Percentiles rank a stretch among this genome's conserved stretches.
Conservation (phyloP, 2,797 vertebrate genomes). For the Dendrocincla fuliginosa region DNA sequence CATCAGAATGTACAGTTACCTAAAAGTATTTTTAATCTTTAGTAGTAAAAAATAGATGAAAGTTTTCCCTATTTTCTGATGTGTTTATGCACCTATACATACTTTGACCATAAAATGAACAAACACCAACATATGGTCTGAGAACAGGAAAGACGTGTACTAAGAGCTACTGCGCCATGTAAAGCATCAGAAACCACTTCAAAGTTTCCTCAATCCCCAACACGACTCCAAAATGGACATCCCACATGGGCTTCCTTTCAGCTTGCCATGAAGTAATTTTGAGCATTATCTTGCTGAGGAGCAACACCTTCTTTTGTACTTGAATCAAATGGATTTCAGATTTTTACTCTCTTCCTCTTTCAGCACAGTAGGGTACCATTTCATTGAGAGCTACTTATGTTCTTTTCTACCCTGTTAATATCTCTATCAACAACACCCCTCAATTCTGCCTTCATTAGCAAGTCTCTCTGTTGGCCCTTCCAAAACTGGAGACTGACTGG, state of each 20-base stretch:
- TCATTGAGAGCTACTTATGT: background rate
- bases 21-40: background rate
- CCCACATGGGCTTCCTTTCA: background rate
- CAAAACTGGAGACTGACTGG: background rate
- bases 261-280: background rate
- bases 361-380: background rate
- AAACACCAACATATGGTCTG: background rate
- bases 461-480: background rate
- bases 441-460: background rate
- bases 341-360: background rate
- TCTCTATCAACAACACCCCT: background rate
- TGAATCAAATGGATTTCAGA: background rate
- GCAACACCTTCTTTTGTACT: background rate
- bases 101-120: background rate
- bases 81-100: background rate
- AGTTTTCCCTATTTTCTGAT: background rate
- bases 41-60: background rate
- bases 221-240: background rate
- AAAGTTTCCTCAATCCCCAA: background rate
- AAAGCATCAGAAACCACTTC: background rate
- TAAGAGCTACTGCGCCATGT: fast-evolving
- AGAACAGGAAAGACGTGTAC: background rate
- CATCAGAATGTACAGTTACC: background rate
- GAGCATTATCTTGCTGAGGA: background rate
- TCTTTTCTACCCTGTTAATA: background rate